Evolutionary conservation across 2,797 vertebrate genomes (phyloP).

Genomic region (Neosalanx taihuensis): DNA sequence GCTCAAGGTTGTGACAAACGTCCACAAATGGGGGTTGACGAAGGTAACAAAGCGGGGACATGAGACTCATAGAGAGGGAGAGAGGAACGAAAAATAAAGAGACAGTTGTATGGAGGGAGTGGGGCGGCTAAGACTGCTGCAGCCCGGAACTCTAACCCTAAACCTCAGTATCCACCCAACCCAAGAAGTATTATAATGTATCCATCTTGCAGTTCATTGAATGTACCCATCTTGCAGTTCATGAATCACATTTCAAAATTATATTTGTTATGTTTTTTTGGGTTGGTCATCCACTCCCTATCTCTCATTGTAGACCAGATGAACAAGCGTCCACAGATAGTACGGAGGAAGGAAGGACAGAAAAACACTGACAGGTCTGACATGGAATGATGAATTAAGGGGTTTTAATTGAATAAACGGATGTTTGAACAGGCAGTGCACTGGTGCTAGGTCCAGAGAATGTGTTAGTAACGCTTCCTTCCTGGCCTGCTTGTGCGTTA

Average conservation of each 20-base stretch:
- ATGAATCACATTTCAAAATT: neutral
- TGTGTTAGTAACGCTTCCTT: conserved; percentile 71
- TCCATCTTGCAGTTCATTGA: neutral
- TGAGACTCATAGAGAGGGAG: too few relatives aligned
- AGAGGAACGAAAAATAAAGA: too few relatives aligned
- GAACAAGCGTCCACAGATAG: conserved; percentile 23
- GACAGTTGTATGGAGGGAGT: neutral
- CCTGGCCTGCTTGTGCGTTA: conserved; percentile 59
- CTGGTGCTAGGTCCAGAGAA: conserved; percentile 46
- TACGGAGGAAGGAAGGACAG: conserved; percentile 29
- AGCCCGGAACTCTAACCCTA: too few relatives aligned
- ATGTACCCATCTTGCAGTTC: too few relatives aligned
- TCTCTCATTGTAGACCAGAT: conserved; percentile 6
- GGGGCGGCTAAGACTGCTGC: too few relatives aligned
- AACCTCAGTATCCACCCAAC: neutral
- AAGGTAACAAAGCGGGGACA: too few relatives aligned
- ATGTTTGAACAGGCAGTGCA: conserved; percentile 51
- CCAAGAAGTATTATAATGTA: too few relatives aligned
- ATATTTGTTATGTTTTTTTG: conserved; percentile 17
- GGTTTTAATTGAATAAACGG: conserved; percentile 60
- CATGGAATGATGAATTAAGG: conserved; percentile 37
- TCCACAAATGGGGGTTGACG: too few relatives aligned
- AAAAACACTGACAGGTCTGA: conserved; percentile 4
- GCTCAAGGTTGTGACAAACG: too few relatives aligned
- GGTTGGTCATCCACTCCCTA: neutral